Conservation (phyloP, 2,888 invertebrate species). For the Barypeithes pellucidus region DNA sequence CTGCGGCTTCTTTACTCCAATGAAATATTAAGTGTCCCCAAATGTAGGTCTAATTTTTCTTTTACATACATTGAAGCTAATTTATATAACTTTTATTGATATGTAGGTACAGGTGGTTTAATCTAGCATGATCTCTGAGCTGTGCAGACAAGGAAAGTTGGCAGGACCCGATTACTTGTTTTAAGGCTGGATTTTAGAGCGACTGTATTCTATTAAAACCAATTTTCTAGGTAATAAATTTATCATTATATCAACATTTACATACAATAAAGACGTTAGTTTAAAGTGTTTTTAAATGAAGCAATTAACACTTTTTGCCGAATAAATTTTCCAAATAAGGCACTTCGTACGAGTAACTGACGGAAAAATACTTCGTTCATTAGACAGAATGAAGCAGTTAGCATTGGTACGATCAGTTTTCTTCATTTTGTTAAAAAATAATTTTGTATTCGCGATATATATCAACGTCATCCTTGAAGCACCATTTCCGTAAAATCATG, state of each 20-base stretch:
- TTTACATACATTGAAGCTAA: too few species aligned
- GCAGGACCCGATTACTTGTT: too few species aligned
- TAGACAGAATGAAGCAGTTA: slow-evolving; percentile 18
- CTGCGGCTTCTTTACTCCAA: too few species aligned
- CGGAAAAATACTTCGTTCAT: not conserved
- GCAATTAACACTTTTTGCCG: not conserved
- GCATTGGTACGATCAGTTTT: slow-evolving; percentile 5
- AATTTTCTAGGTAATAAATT: not conserved
- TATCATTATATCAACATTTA: not conserved
- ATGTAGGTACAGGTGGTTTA: too few species aligned
- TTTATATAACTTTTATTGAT: too few species aligned
- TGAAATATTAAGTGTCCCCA: too few species aligned
- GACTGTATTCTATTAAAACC: too few species aligned
- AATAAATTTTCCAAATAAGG: slow-evolving; percentile 15
- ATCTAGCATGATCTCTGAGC: too few species aligned
- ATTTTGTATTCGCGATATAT: slow-evolving; percentile 3
- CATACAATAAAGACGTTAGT: not conserved
- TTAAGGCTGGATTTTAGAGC: too few species aligned
- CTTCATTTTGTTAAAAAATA: slow-evolving; percentile 13
- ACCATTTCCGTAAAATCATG: slow-evolving; percentile 15
- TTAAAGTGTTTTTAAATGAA: not conserved
- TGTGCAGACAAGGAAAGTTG: too few species aligned
- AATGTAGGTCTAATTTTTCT: too few species aligned
- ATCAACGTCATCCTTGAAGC: slow-evolving; percentile 21
- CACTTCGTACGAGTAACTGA: not conserved